These are phyloP conservation scores for Carettochelys insculpta DNA, from an alignment of 2,113 vertebrate species.

Conservation along the genomic window DNA sequence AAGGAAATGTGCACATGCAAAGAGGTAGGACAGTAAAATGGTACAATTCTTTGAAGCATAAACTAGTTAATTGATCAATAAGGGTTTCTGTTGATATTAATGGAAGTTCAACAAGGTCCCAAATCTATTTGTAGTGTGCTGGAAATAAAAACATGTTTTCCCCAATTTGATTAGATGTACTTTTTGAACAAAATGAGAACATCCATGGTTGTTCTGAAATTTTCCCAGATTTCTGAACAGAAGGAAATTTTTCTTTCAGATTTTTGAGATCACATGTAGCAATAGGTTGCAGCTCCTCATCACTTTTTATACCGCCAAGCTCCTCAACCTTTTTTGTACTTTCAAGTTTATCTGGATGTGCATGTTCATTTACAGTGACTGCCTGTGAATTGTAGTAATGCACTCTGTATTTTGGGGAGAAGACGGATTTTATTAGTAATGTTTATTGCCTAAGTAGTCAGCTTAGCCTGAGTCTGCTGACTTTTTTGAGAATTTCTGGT, in stretches of 20 bases:
- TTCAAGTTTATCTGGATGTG: background rate
- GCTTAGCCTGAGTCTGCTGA: background rate
- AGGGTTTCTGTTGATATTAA: rapidly evolving
- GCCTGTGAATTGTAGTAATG: background rate
- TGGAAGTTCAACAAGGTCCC: background rate
- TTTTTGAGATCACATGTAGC: too few relatives aligned
- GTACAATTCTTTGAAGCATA: too few relatives aligned
- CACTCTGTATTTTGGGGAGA: background rate
- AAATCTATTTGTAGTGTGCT: background rate
- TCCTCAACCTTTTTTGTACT: background rate
- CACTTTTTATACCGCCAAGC: background rate
- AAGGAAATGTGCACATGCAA: background rate
- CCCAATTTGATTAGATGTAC: background rate
- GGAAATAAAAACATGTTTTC: background rate
- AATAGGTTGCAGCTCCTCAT: background rate
- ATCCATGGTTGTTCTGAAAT: background rate
- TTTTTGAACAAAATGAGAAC: background rate
- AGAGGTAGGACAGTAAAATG: background rate
- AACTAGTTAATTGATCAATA: background rate
- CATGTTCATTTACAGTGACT: background rate
- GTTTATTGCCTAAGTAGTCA: background rate
- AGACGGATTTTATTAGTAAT: background rate
- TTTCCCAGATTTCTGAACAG: background rate
- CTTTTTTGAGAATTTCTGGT: background rate
- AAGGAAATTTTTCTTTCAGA: background rate